Conservation (phyloP, 2,797 vertebrate species). For the Malurus leucopterus region DNA sequence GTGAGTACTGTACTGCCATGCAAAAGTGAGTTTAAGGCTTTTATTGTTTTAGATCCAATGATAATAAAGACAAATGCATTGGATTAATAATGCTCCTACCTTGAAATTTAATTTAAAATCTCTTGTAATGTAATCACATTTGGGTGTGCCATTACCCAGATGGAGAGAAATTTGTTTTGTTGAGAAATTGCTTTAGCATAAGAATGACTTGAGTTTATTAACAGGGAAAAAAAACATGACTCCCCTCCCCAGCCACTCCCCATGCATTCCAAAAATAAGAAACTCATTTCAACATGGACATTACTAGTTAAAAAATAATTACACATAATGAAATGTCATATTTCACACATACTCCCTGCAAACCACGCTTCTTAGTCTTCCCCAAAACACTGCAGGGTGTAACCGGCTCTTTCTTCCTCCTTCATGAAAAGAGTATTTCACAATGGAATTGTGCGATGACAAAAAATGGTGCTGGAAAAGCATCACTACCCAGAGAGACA, state of each 20-base stretch:
- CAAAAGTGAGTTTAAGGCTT: slow-evolving; percentile 17
- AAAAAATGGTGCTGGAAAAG: slow-evolving; percentile 35
- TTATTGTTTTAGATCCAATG: slow-evolving; percentile 48
- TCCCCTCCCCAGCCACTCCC: neutral
- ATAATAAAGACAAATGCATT: slow-evolving; percentile 53
- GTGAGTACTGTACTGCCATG: neutral
- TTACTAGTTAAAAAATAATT: slow-evolving; percentile 58
- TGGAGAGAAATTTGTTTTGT: slow-evolving; percentile 64
- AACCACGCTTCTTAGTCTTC: slow-evolving; percentile 45
- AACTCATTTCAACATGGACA: slow-evolving; percentile 57
- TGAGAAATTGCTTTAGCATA: slow-evolving; percentile 64
- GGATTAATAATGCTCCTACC: slow-evolving; percentile 58
- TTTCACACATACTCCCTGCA: slow-evolving; percentile 52
- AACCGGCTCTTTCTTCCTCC: slow-evolving; percentile 39
- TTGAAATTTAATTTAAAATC: slow-evolving; percentile 67
- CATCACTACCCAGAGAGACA: slow-evolving; percentile 27
- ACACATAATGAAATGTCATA: slow-evolving; percentile 50
- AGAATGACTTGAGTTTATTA: slow-evolving; percentile 56
- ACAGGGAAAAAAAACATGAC: slow-evolving; percentile 23
- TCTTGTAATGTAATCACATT: slow-evolving; percentile 53
- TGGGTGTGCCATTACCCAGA: slow-evolving; percentile 63
- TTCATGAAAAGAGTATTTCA: slow-evolving; percentile 56
- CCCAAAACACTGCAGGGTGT: slow-evolving; percentile 49
- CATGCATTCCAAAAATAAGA: slow-evolving; percentile 49
- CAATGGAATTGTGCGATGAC: slow-evolving; percentile 55